Conservation (phyloP, 2,888 invertebrate genomes). For the Atethmia centrago region DNA sequence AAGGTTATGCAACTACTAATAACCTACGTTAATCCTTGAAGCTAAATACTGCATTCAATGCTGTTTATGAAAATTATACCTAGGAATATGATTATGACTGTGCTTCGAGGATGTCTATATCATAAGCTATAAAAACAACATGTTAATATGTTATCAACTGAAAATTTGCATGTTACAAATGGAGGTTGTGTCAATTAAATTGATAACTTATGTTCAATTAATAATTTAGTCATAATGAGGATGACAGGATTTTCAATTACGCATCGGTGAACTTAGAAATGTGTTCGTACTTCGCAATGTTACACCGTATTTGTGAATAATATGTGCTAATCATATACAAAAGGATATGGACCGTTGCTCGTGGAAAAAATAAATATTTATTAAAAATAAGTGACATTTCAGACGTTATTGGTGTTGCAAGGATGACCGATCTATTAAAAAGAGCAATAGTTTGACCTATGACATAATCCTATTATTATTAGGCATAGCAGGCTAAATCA, state of each 20-base stretch:
- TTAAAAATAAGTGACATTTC: constrained; percentile 42
- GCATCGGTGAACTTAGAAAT: constrained; percentile 48
- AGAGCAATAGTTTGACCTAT: constrained; percentile 48
- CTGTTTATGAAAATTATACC: constrained; percentile 33
- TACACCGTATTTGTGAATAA: constrained; percentile 11
- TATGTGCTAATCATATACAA: constrained; percentile 13
- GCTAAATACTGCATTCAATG: constrained; percentile 30
- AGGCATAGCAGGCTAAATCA: not conserved
- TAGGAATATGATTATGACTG: constrained; percentile 46
- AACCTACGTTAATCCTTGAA: constrained; percentile 21
- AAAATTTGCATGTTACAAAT: constrained; percentile 75
- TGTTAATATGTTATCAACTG: constrained; percentile 71
- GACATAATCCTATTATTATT: constrained; percentile 28
- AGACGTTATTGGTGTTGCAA: constrained; percentile 35
- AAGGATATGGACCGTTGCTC: not conserved
- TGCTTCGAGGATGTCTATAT: constrained; percentile 60
- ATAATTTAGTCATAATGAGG: constrained; percentile 67
- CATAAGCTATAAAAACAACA: constrained; percentile 71
- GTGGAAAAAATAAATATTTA: constrained; percentile 27
- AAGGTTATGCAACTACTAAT: not conserved
- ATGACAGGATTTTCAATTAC: constrained; percentile 51
- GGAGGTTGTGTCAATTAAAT: constrained; percentile 69
- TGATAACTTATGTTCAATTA: constrained; percentile 70
- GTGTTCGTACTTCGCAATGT: constrained; percentile 36
- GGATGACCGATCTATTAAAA: constrained; percentile 37